Percentiles rank a stretch among this genome's conserved stretches.
These are phyloP conservation scores for Ciconia stormi DNA, from an alignment of 2,113 vertebrate genomes.

Conservation along the genomic window DNA sequence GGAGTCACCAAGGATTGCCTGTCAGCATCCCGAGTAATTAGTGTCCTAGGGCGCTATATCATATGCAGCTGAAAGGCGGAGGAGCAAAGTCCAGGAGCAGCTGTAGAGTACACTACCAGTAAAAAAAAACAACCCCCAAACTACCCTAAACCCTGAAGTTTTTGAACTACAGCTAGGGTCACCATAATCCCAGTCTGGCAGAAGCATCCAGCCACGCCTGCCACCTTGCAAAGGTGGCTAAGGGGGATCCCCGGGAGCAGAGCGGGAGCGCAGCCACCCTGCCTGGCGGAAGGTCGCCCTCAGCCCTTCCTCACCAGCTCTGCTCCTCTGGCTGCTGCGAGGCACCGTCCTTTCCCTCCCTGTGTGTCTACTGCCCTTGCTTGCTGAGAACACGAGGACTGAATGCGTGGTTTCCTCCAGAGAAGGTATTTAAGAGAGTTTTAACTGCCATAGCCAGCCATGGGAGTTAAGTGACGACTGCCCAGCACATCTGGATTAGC, in stretches of 20 bases:
- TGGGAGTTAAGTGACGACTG: neutral
- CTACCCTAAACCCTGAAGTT: neutral
- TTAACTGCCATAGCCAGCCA: neutral
- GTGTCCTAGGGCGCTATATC: neutral
- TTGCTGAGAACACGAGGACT: neutral
- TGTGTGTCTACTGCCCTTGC: no score
- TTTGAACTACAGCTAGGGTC: neutral
- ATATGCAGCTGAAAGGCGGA: neutral
- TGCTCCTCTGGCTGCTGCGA: neutral
- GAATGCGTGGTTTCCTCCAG: neutral
- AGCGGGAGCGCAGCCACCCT: neutral
- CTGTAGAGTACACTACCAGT: neutral
- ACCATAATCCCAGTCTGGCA: neutral
- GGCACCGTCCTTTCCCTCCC: neutral
- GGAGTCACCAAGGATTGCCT: neutral
- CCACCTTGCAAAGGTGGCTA: neutral
- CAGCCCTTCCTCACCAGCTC: neutral
- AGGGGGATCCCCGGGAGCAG: neutral
- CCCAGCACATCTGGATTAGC: neutral
- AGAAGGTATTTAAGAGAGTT: neutral
- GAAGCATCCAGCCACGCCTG: neutral
- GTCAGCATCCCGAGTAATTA: neutral
- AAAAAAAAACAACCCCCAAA: neutral
- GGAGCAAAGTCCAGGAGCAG: neutral
- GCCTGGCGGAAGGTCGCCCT: fast-evolving